These are phyloP conservation scores for Anastatus disparis DNA, from an alignment of 1,140 invertebrate species.

Conservation along the genomic window DNA sequence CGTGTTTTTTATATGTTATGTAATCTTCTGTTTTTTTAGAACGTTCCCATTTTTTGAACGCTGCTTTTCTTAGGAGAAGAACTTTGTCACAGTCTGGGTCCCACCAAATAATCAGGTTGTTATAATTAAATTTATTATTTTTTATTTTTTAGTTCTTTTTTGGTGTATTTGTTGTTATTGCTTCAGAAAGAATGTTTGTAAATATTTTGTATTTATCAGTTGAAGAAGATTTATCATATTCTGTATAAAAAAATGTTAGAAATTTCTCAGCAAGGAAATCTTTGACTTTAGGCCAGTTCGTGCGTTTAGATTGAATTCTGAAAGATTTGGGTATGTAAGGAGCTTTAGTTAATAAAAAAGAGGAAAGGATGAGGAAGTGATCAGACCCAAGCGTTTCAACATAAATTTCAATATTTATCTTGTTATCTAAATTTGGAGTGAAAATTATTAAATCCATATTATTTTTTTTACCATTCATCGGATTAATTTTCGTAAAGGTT, in stretches of 20 bases:
- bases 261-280: too few relatives aligned
- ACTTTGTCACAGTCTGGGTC: constrained; percentile 1
- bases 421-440: not conserved
- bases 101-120: not conserved
- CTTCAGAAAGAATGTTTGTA: not conserved
- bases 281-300: too few relatives aligned
- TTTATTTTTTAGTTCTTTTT: too few relatives aligned
- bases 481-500: too few relatives aligned
- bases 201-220: not conserved
- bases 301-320: not conserved
- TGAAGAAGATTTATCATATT: not conserved
- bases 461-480: too few relatives aligned
- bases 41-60: constrained; percentile 37
- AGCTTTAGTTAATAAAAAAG: not conserved
- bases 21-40: not conserved
- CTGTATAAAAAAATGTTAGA: too few relatives aligned
- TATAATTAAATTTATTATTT: not conserved
- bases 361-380: not conserved
- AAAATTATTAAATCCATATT: too few relatives aligned
- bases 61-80: constrained; percentile 17
- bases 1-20: constrained; percentile 30
- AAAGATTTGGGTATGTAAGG: not conserved
- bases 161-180: too few relatives aligned
- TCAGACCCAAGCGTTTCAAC: too few relatives aligned
- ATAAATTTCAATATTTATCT: not conserved